Conservation (phyloP, 2,113 vertebrate genomes). For the Anoplopoma fimbria region DNA sequence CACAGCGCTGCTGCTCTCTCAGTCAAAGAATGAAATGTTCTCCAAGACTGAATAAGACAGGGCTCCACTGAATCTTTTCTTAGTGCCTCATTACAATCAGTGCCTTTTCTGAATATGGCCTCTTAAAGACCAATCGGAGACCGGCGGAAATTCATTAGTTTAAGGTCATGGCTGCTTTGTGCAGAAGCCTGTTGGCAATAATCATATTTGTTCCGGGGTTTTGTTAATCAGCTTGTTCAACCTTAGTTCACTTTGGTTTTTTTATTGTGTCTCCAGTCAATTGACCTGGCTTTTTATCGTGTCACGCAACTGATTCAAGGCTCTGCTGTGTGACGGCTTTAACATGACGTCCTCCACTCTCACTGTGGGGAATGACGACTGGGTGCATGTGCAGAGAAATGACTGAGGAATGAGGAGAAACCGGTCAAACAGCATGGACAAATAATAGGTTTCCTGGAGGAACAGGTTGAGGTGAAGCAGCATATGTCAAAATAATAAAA, state of each 20-base stretch:
- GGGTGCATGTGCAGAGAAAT: background rate
- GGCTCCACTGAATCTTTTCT: conserved; percentile 40
- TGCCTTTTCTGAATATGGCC: conserved; percentile 21
- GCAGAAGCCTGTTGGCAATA: conserved; percentile 30
- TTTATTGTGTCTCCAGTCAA: conserved; percentile 6
- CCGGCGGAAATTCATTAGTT: conserved; percentile 37
- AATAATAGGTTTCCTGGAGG: background rate
- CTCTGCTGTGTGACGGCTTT: background rate
- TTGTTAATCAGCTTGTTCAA: conserved; percentile 35
- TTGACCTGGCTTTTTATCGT: background rate
- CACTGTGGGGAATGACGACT: conserved; percentile 7
- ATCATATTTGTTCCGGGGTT: conserved; percentile 25
- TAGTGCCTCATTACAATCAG: conserved; percentile 55
- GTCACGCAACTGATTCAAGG: background rate
- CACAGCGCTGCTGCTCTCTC: conserved; percentile 51
- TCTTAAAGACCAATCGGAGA: conserved; percentile 36
- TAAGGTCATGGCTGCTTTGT: conserved; percentile 32
- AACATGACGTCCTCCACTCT: background rate
- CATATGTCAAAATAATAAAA: background rate
- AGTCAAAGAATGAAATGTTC: conserved; percentile 29
- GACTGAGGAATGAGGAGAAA: background rate
- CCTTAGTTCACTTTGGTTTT: background rate
- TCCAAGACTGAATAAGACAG: conserved; percentile 11
- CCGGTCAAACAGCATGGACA: background rate
- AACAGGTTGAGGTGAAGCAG: no score